Conservation (phyloP, 2,888 invertebrate species). For the Diloba caeruleocephala region DNA sequence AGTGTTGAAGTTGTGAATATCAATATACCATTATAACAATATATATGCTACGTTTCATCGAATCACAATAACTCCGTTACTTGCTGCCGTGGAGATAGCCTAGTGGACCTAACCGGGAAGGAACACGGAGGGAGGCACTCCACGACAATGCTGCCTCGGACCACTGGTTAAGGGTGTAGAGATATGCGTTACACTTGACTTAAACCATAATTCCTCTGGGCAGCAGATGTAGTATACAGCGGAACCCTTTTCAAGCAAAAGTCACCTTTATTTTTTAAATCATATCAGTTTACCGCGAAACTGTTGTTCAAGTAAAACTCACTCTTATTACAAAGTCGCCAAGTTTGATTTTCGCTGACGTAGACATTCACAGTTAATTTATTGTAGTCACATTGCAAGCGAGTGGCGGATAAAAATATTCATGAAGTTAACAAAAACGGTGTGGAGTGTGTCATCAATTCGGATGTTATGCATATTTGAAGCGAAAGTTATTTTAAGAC, state of each 20-base stretch:
- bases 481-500: slow-evolving; percentile 7
- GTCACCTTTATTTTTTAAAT: fast-evolving
- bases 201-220: too few relatives aligned
- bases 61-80: too few relatives aligned
- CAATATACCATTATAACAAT: too few relatives aligned
- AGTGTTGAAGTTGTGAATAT: too few relatives aligned
- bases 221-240: too few relatives aligned
- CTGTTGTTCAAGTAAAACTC: neutral
- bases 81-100: too few relatives aligned
- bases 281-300: neutral
- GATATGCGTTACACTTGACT: slow-evolving; percentile 20
- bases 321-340: fast-evolving
- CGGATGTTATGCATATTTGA: slow-evolving; percentile 10
- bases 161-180: slow-evolving; percentile 12
- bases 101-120: too few relatives aligned
- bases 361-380: slow-evolving; percentile 17
- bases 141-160: neutral
- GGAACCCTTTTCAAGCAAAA: neutral
- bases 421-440: slow-evolving; percentile 12
- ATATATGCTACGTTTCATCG: too few relatives aligned
- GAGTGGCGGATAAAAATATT: slow-evolving; percentile 28
- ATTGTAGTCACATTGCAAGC: slow-evolving; percentile 36
- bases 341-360: neutral
- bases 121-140: too few relatives aligned
- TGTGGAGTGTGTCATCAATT: slow-evolving; percentile 11